A percentile compares a stretch with the other conserved stretches of the same genome.
phyloP scores from a whole-genome alignment of 2,113 vertebrate species.

The Ctenomys sociabilis region DNA sequence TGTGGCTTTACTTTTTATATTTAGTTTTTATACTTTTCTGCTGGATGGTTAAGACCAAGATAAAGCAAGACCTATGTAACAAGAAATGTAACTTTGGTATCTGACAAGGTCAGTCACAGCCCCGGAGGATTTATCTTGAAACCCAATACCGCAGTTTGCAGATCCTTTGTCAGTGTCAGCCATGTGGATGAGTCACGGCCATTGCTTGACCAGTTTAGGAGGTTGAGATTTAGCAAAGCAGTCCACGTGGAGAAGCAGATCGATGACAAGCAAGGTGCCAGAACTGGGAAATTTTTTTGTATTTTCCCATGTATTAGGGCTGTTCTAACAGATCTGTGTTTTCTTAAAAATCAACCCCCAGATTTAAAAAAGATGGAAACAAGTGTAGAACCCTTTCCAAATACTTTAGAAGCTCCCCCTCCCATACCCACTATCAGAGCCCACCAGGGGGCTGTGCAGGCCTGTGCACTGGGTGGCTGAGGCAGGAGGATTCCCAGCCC shows the following conservation, averaged over 20 bases:
- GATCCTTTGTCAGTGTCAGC: too few species aligned
- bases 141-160: too few species aligned
- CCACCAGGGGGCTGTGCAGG: background rate
- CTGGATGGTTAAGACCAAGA: too few species aligned
- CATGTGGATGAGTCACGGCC: too few species aligned
- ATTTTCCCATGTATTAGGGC: background rate
- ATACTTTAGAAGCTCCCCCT: background rate
- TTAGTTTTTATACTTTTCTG: too few species aligned
- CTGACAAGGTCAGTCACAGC: too few species aligned
- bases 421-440: background rate
- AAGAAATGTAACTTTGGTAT: too few species aligned
- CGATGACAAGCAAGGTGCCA: background rate
- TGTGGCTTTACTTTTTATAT: too few species aligned
- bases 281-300: background rate
- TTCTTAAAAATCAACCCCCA: background rate
- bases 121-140: too few species aligned
- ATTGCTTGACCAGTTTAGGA: background rate
- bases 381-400: background rate
- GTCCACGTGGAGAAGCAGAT: background rate
- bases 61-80: too few species aligned
- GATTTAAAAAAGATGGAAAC: background rate
- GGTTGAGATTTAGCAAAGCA: background rate
- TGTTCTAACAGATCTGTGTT: conserved; percentile 22
- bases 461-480: background rate
- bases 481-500: background rate